Evolutionary conservation across 2,888 invertebrate species (phyloP).

Genomic region (Bellardia bayeri): DNA sequence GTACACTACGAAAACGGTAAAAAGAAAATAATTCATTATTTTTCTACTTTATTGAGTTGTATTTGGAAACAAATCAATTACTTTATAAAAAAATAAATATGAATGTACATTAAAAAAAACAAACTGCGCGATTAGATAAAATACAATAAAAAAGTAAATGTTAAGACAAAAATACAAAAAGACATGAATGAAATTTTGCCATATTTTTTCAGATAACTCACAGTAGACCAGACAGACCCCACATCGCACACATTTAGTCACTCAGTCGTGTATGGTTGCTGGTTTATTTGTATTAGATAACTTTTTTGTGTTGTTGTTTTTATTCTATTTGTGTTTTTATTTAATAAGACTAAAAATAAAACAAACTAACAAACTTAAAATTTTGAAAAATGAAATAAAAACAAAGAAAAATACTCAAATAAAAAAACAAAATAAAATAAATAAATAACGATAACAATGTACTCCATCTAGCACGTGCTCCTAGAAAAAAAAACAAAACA

Average conservation of each 20-base stretch:
- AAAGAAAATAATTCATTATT: slow-evolving; percentile 41
- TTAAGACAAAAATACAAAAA: slow-evolving; percentile 49
- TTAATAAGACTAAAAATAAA: slow-evolving; percentile 8
- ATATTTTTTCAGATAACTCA: slow-evolving; percentile 47
- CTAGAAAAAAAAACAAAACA: slow-evolving; percentile 25
- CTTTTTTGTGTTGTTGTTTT: slow-evolving; percentile 13
- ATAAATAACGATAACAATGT: slow-evolving; percentile 43
- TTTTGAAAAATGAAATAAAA: slow-evolving; percentile 12
- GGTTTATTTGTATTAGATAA: slow-evolving; percentile 57
- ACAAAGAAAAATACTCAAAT: slow-evolving; percentile 7
- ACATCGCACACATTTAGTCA: slow-evolving; percentile 30
- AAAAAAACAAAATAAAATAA: not conserved
- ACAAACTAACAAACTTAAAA: slow-evolving; percentile 16
- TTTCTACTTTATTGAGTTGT: slow-evolving; percentile 42
- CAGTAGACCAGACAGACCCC: slow-evolving; percentile 56
- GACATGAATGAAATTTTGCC: slow-evolving; percentile 68
- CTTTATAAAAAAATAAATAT: slow-evolving; percentile 36
- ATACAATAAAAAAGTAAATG: not conserved
- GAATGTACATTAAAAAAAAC: slow-evolving; percentile 20
- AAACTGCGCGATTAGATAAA: slow-evolving; percentile 60
- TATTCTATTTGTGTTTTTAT: slow-evolving; percentile 19
- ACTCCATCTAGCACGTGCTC: slow-evolving; percentile 62
- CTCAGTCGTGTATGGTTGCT: not conserved
- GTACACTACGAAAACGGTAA: slow-evolving; percentile 49
- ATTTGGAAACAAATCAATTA: slow-evolving; percentile 48